Evolutionary conservation across 1,140 invertebrate genomes (phyloP).

Genomic region (Rhynchophorus ferrugineus): DNA sequence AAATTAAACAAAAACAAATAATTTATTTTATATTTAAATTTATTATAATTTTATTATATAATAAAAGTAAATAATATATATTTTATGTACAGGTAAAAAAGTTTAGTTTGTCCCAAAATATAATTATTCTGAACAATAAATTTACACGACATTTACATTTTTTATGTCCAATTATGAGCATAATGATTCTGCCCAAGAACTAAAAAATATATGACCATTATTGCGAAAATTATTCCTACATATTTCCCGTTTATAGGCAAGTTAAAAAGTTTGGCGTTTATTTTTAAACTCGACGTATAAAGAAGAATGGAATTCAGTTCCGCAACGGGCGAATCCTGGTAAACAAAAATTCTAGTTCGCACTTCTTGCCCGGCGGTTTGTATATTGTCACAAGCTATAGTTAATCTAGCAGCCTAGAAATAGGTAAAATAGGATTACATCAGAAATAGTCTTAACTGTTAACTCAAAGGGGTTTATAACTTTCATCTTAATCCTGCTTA

Average conservation of each 20-base stretch:
- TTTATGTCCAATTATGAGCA: conserved; percentile 18
- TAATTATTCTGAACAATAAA: no score
- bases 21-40: no score
- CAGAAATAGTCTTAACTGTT: background rate
- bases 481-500: conserved; percentile 36
- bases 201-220: conserved; percentile 51
- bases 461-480: background rate
- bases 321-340: conserved; percentile 62
- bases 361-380: conserved; percentile 68
- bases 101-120: no score
- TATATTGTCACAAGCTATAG: conserved; percentile 61
- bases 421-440: background rate
- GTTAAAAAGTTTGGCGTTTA: conserved; percentile 63
- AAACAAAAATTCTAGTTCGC: conserved; percentile 66
- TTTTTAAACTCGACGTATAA: conserved; percentile 64
- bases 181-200: conserved; percentile 59
- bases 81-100: no score
- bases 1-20: no score
- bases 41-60: no score
- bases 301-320: conserved; percentile 70
- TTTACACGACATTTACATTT: no score
- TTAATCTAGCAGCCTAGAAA: conserved; percentile 67
- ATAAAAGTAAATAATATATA: no score
- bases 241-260: conserved; percentile 62
- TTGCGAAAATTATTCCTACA: conserved; percentile 54